Evolutionary conservation across 2,113 vertebrate species (phyloP).

Genomic region (Nesoenas mayeri): DNA sequence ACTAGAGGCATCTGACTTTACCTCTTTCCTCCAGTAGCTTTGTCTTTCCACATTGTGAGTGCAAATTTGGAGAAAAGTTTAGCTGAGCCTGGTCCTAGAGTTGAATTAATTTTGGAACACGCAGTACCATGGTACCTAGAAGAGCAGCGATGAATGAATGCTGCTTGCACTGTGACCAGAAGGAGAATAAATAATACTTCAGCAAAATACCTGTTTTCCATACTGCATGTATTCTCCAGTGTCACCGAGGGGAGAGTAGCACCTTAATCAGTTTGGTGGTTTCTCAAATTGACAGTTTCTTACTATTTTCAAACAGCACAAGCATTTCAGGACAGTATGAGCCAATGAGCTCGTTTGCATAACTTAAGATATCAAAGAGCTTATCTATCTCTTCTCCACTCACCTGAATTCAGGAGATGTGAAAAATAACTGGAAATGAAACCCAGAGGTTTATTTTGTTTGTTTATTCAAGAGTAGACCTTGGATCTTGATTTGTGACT

Average conservation of each 20-base stretch:
- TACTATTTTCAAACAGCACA: background rate
- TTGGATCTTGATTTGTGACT: background rate
- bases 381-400: background rate
- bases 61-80: background rate
- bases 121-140: background rate
- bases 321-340: background rate
- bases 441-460: background rate
- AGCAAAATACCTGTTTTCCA: background rate
- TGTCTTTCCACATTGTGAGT: background rate
- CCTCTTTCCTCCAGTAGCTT: background rate
- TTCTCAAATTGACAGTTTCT: background rate
- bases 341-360: background rate
- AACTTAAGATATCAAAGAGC: background rate
- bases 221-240: background rate
- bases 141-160: background rate
- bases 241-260: background rate
- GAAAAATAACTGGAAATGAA: background rate
- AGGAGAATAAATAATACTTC: background rate
- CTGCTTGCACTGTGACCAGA: background rate
- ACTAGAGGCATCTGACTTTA: background rate
- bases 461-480: background rate
- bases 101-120: background rate
- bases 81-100: background rate
- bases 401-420: background rate
- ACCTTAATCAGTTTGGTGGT: background rate